phyloP scores from a whole-genome alignment of 2,797 vertebrate species.

The Coccyzus lansbergi region DNA sequence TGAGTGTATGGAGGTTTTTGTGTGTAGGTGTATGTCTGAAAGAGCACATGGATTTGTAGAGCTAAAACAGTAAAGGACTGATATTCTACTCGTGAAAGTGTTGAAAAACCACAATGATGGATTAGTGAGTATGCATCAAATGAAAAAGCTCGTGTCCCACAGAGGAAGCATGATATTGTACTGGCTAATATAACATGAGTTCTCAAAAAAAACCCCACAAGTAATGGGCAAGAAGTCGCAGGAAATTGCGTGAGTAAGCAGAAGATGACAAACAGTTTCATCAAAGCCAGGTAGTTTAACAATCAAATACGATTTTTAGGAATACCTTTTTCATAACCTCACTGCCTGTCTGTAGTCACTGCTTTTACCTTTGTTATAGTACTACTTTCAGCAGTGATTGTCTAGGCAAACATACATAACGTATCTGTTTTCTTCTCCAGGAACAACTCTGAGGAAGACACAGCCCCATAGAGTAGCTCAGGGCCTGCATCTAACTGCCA shows the following conservation, averaged over 20 bases:
- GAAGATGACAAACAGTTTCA: background rate
- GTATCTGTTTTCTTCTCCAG: background rate
- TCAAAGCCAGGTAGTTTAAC: background rate
- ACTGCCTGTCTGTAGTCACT: background rate
- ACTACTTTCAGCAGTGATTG: background rate
- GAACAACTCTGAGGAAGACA: background rate
- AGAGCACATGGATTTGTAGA: background rate
- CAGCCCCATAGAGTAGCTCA: background rate
- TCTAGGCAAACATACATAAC: background rate
- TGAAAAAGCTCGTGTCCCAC: background rate
- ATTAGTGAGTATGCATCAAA: background rate
- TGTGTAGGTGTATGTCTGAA: background rate
- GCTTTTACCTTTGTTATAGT: background rate
- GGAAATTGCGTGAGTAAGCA: background rate
- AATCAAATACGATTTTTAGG: background rate
- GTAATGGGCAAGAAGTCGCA: background rate
- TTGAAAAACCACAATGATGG: background rate
- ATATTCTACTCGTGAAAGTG: background rate
- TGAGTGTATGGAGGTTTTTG: fast-evolving
- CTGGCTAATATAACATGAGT: background rate
- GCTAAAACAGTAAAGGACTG: background rate
- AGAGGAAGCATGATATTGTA: background rate
- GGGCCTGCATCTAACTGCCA: background rate
- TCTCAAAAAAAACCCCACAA: background rate
- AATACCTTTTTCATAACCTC: background rate